phyloP scores from a whole-genome alignment of 2,113 vertebrate genomes.

The Odocoileus hemionus region DNA sequence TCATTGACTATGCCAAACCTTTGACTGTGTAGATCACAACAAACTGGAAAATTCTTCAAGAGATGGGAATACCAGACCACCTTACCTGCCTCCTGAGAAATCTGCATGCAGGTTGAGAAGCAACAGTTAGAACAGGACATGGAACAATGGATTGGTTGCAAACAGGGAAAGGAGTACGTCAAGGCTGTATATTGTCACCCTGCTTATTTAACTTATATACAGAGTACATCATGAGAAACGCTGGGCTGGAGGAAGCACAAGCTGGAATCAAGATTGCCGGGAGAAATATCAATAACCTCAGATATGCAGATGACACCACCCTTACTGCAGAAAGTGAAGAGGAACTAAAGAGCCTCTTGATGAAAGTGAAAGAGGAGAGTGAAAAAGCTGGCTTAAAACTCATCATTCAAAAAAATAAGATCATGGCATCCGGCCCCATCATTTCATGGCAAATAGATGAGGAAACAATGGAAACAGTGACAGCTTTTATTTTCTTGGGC shows the following conservation, averaged over 20 bases:
- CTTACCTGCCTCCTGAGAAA: not conserved
- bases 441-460: not conserved
- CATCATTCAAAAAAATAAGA: not conserved
- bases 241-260: not conserved
- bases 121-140: not conserved
- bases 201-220: not conserved
- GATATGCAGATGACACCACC: not conserved
- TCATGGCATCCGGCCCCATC: not conserved
- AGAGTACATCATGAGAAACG: not conserved
- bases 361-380: not conserved
- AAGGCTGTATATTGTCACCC: not conserved
- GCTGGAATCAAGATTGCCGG: not conserved
- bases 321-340: not conserved
- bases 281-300: not conserved
- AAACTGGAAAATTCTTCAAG: not conserved
- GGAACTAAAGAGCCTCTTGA: not conserved
- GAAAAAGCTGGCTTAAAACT: not conserved
- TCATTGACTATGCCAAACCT: not conserved
- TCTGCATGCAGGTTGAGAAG: not conserved
- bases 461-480: not conserved
- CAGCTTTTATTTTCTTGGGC: not conserved
- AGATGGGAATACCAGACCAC: not conserved
- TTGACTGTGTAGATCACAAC: not conserved
- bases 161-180: not conserved
- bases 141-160: not conserved